Evolutionary conservation across 2,888 invertebrate species (phyloP), one percentile per base, ranked within the genome.

Genomic region (Xestia c-nigrum): DNA sequence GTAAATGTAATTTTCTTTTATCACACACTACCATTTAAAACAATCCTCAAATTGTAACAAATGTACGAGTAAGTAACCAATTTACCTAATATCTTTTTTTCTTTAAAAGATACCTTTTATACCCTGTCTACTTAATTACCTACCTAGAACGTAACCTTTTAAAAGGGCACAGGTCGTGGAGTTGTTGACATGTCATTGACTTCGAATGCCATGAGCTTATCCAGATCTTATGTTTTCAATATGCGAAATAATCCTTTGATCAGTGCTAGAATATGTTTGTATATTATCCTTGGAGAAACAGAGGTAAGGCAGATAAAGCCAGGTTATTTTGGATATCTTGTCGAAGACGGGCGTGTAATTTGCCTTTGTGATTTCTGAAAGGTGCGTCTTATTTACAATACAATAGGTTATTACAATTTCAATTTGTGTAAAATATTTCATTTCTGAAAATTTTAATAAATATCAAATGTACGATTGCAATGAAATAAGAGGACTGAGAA

Each of bases 181-280:
- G 50, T 69, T 76, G 79, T 84, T 81, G 61, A 47, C 76, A 71
- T 79, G 78, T 79, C 76, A 40, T 69, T 85, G 86, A 84, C 82
- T 74, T 80, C 72, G 14, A 50, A 50, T 80, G 46, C 78, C 79
- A 82, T 85, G 55, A 76, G 78, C 81, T 78, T 78, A 80, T 69
- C 50, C 64, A 80, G 68, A 77, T 80, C 79, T 70, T 76, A 76
- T 74, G 81, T 89, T 88, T 89, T 84, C 90, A 89, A 89, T 90
- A 87, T 83, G 85, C 82, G 81, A 83, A 86, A 88, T 90, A 90
- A 90, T 88, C 87, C 84, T 88, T 82, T 86, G 80, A 87, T 84
- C 82, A 78, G 74, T 72, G 38, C 71, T 76, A 31, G 74, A 87
- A 87, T 85, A 87, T 85, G 76, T 88, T 85, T 81, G 76, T 85